Evolutionary conservation across 2,113 vertebrate genomes (phyloP).

Genomic region (Thermophis baileyi): DNA sequence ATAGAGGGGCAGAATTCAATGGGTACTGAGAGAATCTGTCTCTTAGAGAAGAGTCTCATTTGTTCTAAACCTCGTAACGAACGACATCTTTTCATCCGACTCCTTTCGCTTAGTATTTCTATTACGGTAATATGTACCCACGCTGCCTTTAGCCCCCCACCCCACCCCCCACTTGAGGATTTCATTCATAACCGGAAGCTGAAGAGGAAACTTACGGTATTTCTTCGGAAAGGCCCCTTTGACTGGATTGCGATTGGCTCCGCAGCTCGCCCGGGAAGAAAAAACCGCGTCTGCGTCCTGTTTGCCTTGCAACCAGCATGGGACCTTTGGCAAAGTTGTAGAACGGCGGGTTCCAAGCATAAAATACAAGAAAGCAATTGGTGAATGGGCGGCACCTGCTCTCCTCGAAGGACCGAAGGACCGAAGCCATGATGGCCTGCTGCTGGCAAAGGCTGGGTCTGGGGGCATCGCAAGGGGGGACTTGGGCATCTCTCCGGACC

Average conservation of each 20-base stretch:
- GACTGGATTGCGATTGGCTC: background rate
- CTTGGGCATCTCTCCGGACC: slow-evolving; percentile 14
- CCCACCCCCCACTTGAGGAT: too few species aligned
- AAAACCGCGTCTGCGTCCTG: background rate
- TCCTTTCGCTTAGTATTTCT: background rate
- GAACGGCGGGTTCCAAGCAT: background rate
- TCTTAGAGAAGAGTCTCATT: too few species aligned
- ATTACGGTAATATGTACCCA: background rate
- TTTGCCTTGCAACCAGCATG: background rate
- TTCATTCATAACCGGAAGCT: background rate
- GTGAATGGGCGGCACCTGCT: too few species aligned
- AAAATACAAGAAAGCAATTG: background rate
- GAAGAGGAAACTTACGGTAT: background rate
- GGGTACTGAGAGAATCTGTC: background rate
- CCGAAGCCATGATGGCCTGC: background rate
- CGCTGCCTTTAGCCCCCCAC: background rate
- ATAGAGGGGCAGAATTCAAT: background rate
- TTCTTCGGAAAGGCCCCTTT: background rate
- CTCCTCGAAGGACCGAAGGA: too few species aligned
- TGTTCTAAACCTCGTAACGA: background rate
- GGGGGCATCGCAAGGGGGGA: background rate
- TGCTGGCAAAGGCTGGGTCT: background rate
- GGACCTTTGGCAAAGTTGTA: background rate
- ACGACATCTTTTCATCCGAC: background rate
- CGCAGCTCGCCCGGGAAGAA: background rate